Evolutionary conservation across 2,113 vertebrate genomes (phyloP), one percentile per base, ranked within the genome.

Genomic region (Naja naja): DNA sequence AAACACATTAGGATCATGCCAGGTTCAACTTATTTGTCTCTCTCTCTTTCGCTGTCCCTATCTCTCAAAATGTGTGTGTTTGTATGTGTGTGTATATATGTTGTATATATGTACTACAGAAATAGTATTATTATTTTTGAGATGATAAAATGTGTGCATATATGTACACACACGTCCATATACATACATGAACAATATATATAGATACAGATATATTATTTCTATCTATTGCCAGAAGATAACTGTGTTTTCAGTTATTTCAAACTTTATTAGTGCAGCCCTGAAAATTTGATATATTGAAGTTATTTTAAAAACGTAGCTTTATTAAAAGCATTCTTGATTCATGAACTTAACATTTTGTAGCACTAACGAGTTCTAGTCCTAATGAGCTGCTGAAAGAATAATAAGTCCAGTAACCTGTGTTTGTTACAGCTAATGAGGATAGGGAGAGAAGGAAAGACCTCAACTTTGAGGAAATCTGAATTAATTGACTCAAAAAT

Each of bases 401-500:
- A 95, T 96, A 95, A 58, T 94, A 95, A 96, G 60, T 94, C 89
- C 92, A 93, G 56, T 96, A 96, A 97, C 93, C 81, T 95, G 23
- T 95, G 53, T 97, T 97, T 95, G 91, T 96, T 93, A 94, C 91
- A 56, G 14, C 93, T 97, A 97, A 95, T 56, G 16, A 97, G 95
- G 94, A 74, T 92, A 81, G 49, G 34, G 34, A 81, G 43, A 81
- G 34, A 81, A 81, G 74, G 74, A 94, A 90, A 95, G 87, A 47
- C 81, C 91, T 92, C 54, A 91, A 89, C 96, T 96, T 90, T 64
- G 69, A 94, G 89, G 94, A 93, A 92, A 96, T 87, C 89, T 95
- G 30, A 95, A 94, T 56, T 97, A 96, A 97, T 96, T 96, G 95
- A 93, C 89, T 96, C 95, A 94, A 97, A 97, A 97, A 95, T 92